Conservation (phyloP, 2,113 vertebrate species). For the Dasyurus viverrinus region DNA sequence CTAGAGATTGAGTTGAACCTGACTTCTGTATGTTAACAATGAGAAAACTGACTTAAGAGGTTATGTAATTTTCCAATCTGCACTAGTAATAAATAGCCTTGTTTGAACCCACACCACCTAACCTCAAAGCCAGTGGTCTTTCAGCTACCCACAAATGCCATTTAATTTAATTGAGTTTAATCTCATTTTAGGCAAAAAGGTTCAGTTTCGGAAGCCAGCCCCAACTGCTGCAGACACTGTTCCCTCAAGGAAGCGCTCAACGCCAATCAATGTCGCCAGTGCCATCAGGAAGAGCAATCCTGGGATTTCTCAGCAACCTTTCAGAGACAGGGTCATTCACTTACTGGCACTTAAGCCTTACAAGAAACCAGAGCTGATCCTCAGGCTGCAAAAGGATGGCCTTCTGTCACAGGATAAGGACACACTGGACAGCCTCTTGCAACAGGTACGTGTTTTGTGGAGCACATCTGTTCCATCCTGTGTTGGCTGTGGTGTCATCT, state of each 20-base stretch:
- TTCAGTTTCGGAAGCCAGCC: slow-evolving; percentile 94
- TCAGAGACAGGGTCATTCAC: slow-evolving; percentile 94
- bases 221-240: slow-evolving; percentile 89
- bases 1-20: not conserved
- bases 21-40: not conserved
- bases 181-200: slow-evolving; percentile 90
- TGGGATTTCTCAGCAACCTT: slow-evolving; percentile 87
- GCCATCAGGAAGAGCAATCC: slow-evolving; percentile 87
- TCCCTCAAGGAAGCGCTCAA: slow-evolving; percentile 91
- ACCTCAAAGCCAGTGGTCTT: not conserved
- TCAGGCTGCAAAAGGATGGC: slow-evolving; percentile 96
- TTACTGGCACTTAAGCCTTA: slow-evolving; percentile 97
- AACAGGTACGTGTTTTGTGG: slow-evolving; percentile 88
- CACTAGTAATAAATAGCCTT: not conserved
- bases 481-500: not conserved
- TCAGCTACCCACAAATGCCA: not conserved
- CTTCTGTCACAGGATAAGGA: slow-evolving; percentile 93
- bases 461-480: not conserved
- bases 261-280: slow-evolving; percentile 93
- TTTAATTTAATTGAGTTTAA: not conserved
- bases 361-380: slow-evolving; percentile 95
- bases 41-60: not conserved
- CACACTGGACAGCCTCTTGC: slow-evolving; percentile 92
- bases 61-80: not conserved
- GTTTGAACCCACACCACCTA: not conserved